Conservation (phyloP, 2,888 invertebrate genomes). For the Drosophila pseudotalamancana region DNA sequence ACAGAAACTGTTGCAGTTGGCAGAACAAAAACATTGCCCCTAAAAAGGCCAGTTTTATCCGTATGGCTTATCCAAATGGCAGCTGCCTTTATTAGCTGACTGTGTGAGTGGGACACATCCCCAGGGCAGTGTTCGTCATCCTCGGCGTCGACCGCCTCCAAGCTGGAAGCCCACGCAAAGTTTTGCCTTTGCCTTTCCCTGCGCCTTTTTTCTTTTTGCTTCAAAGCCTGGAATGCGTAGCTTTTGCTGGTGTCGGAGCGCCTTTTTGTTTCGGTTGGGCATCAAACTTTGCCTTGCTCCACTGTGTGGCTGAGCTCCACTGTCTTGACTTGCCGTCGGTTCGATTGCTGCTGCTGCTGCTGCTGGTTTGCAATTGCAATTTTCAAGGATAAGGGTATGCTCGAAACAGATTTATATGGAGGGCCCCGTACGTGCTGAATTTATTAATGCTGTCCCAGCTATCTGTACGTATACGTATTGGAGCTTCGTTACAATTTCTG, state of each 20-base stretch:
- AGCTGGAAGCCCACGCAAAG: slow-evolving; percentile 59
- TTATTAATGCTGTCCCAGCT: slow-evolving; percentile 65
- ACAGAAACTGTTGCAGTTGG: slow-evolving; percentile 70
- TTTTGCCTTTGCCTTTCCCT: slow-evolving; percentile 30
- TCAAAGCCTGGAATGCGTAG: slow-evolving; percentile 57
- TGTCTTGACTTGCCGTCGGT: slow-evolving; percentile 7
- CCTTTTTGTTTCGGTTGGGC: slow-evolving; percentile 18
- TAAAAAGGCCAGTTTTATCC: slow-evolving; percentile 65
- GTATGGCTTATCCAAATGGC: slow-evolving; percentile 62
- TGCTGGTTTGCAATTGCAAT: slow-evolving; percentile 73
- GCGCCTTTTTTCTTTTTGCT: slow-evolving; percentile 59
- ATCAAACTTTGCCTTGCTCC: slow-evolving; percentile 13
- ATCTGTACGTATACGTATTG: slow-evolving; percentile 2
- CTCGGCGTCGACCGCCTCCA: slow-evolving; percentile 21
- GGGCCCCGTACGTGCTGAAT: slow-evolving; percentile 73
- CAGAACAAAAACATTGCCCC: slow-evolving; percentile 65
- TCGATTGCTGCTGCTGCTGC: slow-evolving; percentile 30
- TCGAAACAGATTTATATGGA: slow-evolving; percentile 73
- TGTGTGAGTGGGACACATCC: slow-evolving; percentile 57
- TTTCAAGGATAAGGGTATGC: slow-evolving; percentile 79
- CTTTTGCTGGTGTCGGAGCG: slow-evolving; percentile 18
- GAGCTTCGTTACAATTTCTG: slow-evolving; percentile 12
- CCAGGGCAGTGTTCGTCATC: slow-evolving; percentile 45
- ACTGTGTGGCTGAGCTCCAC: slow-evolving; percentile 4
- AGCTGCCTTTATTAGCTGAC: slow-evolving; percentile 54